Conservation (phyloP, 1,140 invertebrate species). For the Musca domestica region DNA sequence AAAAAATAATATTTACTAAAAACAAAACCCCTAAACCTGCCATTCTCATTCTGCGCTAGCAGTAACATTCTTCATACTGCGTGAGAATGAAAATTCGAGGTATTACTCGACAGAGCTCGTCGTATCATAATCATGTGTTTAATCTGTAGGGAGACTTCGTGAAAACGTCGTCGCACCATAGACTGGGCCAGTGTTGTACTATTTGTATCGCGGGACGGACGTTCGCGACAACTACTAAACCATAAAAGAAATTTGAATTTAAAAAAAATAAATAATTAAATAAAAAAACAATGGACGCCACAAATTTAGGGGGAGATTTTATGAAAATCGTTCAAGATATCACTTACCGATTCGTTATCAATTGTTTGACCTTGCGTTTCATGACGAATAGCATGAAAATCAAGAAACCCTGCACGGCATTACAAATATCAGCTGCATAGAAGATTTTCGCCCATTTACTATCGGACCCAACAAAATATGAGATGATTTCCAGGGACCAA, state of each 20-base stretch:
- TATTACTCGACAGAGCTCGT: constrained; percentile 39
- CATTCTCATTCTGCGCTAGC: too few relatives aligned
- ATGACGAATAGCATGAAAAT: constrained; percentile 65
- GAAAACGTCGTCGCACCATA: constrained; percentile 46
- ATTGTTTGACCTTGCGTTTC: constrained; percentile 58
- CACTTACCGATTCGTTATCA: constrained; percentile 56
- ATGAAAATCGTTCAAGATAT: background rate
- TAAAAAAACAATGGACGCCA: background rate
- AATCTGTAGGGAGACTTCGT: constrained; percentile 46
- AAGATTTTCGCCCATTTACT: constrained; percentile 55
- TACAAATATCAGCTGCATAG: constrained; percentile 57
- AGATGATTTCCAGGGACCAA: constrained; percentile 70
- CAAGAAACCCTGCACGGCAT: constrained; percentile 60
- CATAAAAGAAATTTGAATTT: constrained; percentile 9
- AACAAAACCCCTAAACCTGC: too few relatives aligned
- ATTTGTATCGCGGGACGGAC: constrained; percentile 47
- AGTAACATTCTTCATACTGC: constrained; percentile 33
- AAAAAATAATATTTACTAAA: too few relatives aligned
- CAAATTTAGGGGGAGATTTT: too few relatives aligned
- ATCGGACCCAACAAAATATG: constrained; percentile 56
- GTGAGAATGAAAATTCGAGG: constrained; percentile 38
- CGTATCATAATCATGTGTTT: constrained; percentile 47
- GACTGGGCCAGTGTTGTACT: constrained; percentile 35
- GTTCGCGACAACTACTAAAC: constrained; percentile 43
- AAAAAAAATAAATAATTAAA: constrained; percentile 21